A percentile compares a stretch with the other conserved stretches of the same genome.
Conservation (phyloP, 2,113 vertebrate genomes). For the Erythrocercus mccallii region DNA sequence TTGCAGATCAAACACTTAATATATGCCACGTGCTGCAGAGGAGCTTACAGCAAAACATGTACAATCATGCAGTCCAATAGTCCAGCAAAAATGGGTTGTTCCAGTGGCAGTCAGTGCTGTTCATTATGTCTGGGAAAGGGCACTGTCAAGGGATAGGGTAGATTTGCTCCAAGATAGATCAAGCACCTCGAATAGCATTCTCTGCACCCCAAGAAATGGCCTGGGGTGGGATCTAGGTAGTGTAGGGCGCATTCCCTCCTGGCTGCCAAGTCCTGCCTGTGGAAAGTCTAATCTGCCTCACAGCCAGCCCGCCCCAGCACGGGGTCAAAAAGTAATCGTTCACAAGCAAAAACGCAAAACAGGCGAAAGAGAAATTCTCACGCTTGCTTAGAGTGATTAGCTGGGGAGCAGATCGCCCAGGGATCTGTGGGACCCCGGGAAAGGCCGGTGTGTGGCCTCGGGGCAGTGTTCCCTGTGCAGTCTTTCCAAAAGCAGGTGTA, state of each 20-base stretch:
- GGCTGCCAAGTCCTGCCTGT: neutral
- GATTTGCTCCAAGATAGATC: neutral
- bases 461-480: neutral
- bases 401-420: neutral
- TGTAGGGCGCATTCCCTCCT: accelerated
- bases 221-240: neutral
- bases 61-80: neutral
- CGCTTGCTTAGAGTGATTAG: neutral
- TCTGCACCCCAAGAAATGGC: neutral
- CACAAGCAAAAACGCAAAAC: neutral
- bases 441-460: accelerated
- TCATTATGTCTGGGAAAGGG: neutral
- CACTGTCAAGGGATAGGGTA: neutral
- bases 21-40: neutral
- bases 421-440: neutral
- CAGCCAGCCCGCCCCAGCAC: accelerated
- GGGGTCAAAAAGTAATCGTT: neutral
- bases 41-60: neutral
- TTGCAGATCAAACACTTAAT: slow-evolving; percentile 13
- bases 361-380: neutral
- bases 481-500: neutral
- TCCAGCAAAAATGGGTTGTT: neutral
- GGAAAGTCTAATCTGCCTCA: neutral
- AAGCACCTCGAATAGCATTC: neutral
- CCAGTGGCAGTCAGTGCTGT: neutral